Percentiles rank a stretch among this genome's conserved stretches.
Conservation (phyloP, 2,888 invertebrate genomes). For the Sphaerophoria rueppellii region DNA sequence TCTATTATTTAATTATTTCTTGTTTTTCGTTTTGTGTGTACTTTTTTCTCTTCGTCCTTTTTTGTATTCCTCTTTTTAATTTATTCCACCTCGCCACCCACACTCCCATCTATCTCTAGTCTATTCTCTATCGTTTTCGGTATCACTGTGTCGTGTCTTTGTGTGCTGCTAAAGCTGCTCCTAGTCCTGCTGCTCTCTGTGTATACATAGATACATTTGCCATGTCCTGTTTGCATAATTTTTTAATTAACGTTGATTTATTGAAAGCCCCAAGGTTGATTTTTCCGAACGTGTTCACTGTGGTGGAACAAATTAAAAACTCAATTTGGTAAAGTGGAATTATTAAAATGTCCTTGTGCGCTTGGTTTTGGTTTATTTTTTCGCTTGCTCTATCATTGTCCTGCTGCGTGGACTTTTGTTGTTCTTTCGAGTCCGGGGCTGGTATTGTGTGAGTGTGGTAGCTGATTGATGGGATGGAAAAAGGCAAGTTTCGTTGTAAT, state of each 20-base stretch:
- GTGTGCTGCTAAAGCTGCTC: not conserved
- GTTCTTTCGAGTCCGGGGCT: not conserved
- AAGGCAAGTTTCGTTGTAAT: constrained; percentile 25
- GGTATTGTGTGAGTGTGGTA: constrained; percentile 1
- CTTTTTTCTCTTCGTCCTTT: not conserved
- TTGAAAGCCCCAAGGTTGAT: constrained; percentile 66
- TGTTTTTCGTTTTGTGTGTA: constrained; percentile 17
- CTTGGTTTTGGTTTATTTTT: not conserved
- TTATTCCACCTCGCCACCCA: constrained; percentile 6
- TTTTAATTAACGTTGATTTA: constrained; percentile 73
- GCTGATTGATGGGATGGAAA: constrained; percentile 16
- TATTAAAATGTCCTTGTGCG: constrained; percentile 66
- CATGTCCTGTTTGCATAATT: constrained; percentile 73
- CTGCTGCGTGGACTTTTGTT: not conserved
- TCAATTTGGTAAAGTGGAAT: constrained; percentile 71
- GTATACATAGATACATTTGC: constrained; percentile 24
- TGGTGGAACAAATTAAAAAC: constrained; percentile 71
- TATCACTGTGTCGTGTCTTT: constrained; percentile 21
- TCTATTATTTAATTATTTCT: constrained; percentile 67
- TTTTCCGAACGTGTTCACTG: constrained; percentile 65
- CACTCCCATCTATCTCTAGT: not conserved
- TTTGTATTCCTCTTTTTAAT: constrained; percentile 14
- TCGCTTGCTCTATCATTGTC: not conserved
- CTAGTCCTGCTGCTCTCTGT: not conserved
- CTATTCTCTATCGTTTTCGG: constrained; percentile 5